phyloP scores from a whole-genome alignment of 2,888 invertebrate species.

The Strigamia transsilvanica region DNA sequence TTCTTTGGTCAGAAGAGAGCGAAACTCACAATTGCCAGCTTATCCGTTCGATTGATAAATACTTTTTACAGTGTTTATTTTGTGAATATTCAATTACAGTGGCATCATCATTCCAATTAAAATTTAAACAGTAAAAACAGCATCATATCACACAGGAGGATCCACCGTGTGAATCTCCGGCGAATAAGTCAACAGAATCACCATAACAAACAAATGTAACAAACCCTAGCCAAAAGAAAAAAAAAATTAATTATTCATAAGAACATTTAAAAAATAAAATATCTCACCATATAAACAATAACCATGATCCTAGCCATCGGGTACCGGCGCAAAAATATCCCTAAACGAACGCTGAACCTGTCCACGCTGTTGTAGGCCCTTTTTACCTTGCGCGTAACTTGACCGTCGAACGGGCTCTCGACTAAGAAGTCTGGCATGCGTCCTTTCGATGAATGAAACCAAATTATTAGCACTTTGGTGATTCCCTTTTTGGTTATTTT shows the following conservation, averaged over 20 bases:
- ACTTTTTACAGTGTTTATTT: too few relatives aligned
- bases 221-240: background rate
- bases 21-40: too few relatives aligned
- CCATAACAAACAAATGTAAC: slow-evolving; percentile 23
- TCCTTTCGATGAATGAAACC: slow-evolving; percentile 61
- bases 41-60: too few relatives aligned
- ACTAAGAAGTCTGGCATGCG: slow-evolving; percentile 76
- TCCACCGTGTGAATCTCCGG: background rate
- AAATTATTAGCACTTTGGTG: background rate
- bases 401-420: slow-evolving; percentile 79
- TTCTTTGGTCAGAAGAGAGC: too few relatives aligned
- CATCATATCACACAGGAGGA: background rate
- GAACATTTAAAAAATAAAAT: background rate
- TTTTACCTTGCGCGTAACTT: slow-evolving; percentile 78
- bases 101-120: too few relatives aligned
- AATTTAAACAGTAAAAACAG: background rate
- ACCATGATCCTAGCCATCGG: slow-evolving; percentile 83
- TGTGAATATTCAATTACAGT: too few relatives aligned
- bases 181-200: slow-evolving; percentile 23
- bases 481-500: too few relatives aligned
- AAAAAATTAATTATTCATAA: background rate
- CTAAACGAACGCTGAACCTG: slow-evolving; percentile 79
- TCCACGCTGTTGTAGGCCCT: slow-evolving; percentile 79
- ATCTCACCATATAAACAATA: slow-evolving; percentile 78
- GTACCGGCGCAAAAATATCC: slow-evolving; percentile 80